phyloP scores from a whole-genome alignment of 2,888 invertebrate genomes.

The Crossocerus cetratus region DNA sequence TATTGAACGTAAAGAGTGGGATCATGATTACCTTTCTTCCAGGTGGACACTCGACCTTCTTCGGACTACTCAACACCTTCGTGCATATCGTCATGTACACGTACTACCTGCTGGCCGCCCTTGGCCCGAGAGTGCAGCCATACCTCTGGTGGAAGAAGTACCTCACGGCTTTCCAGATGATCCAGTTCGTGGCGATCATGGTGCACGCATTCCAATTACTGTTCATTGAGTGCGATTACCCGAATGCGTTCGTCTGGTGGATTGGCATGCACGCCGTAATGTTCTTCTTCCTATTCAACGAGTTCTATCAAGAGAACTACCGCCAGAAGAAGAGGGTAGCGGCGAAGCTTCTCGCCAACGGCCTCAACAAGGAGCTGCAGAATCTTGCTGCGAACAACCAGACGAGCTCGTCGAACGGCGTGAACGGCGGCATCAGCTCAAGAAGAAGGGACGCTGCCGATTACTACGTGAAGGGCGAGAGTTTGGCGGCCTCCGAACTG shows the following conservation, averaged over 20 bases:
- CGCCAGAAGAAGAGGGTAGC: conserved; percentile 55
- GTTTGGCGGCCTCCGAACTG: conserved; percentile 71
- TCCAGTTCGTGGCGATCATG: conserved; percentile 94
- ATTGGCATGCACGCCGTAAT: conserved; percentile 96
- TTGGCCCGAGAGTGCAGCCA: conserved; percentile 91
- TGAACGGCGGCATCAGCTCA: conserved; percentile 54
- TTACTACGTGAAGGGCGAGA: conserved; percentile 79
- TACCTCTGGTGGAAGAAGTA: conserved; percentile 98
- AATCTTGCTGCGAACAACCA: conserved; percentile 24
- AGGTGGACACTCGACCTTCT: conserved; percentile 97
- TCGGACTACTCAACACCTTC: conserved; percentile 95
- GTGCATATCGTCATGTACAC: conserved; percentile 98
- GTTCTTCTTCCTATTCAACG: conserved; percentile 96
- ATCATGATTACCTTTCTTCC: conserved; percentile 14
- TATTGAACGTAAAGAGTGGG: background rate
- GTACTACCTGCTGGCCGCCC: conserved; percentile 93
- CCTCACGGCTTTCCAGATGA: conserved; percentile 94
- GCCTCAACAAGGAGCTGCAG: conserved; percentile 48
- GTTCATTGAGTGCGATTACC: conserved; percentile 95
- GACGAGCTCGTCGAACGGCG: conserved; percentile 50
- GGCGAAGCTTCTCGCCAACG: conserved; percentile 65
- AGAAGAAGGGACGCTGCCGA: conserved; percentile 77
- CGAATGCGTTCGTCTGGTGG: conserved; percentile 96
- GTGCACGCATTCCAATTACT: conserved; percentile 94
- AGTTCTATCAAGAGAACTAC: conserved; percentile 94